Conservation (phyloP, 2,888 invertebrate species). For the Cheilosia pagana region DNA sequence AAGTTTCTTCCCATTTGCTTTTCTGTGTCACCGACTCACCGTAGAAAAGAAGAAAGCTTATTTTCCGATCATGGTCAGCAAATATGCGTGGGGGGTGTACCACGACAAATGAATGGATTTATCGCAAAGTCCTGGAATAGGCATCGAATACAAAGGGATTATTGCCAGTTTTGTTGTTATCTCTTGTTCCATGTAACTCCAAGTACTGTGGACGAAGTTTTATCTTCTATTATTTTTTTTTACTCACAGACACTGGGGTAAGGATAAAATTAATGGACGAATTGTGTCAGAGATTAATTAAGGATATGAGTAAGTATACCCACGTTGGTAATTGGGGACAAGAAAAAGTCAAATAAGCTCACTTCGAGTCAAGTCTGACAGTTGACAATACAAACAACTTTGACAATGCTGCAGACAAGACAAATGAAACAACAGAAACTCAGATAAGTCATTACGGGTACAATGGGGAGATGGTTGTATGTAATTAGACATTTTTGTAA, state of each 20-base stretch:
- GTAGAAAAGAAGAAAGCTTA: slow-evolving; percentile 5
- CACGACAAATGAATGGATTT: slow-evolving; percentile 47
- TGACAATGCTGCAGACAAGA: background rate
- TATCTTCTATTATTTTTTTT: background rate
- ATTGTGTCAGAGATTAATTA: slow-evolving; percentile 60
- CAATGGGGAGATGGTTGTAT: background rate
- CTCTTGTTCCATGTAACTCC: slow-evolving; percentile 4
- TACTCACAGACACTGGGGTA: slow-evolving; percentile 1
- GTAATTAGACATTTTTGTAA: too few relatives aligned
- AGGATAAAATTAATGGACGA: slow-evolving; percentile 51
- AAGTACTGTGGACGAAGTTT: slow-evolving; percentile 1
- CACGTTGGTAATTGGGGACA: slow-evolving; percentile 32
- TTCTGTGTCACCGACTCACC: background rate
- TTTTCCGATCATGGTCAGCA: slow-evolving; percentile 17
- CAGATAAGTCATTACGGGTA: background rate
- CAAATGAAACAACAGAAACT: background rate
- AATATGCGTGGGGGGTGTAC: background rate
- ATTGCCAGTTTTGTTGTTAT: slow-evolving; percentile 49
- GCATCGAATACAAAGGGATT: slow-evolving; percentile 55
- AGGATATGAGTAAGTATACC: slow-evolving; percentile 49
- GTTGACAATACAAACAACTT: slow-evolving; percentile 17
- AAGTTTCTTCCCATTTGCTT: background rate
- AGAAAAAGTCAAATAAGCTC: slow-evolving; percentile 7
- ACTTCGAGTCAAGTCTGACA: slow-evolving; percentile 6
- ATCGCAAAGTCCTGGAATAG: slow-evolving; percentile 26